Base-by-base conservation (phyloP, 2,888 invertebrate species). In the Lasioglossum calceatum region DNA sequence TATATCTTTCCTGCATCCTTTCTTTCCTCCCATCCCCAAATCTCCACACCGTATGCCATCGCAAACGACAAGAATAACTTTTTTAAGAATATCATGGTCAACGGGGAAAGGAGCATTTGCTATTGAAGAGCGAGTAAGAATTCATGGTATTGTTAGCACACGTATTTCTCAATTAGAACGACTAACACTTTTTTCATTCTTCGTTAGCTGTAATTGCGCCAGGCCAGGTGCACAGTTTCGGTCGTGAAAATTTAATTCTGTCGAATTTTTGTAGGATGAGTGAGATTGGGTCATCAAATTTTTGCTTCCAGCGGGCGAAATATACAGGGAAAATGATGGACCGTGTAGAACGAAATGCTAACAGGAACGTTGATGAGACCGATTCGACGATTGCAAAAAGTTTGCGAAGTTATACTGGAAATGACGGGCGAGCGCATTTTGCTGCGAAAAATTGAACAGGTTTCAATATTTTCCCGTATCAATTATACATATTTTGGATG, bases 121-220 rank as follows among this genome's bases (percentile, higher is more conserved):
- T 4, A 14, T 47, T 1, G 36, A 19, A 36, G 32, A 10, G 32
- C 8, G 32, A 67, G 36, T 23, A 36, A 27, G 32, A 64, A 67
- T 36, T 36, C 36, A 3, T 3, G 14, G 27, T 67, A 19, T 19
- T 67, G 36, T 64, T 36, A 8, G 67, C 67, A 7, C 19, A 0
- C 1, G 67, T 67, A 36, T 36, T 23, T 36, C 67, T 36, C 36
- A 19, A 67, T 67, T 67, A 67, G 23, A 67, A 36, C 36, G 19
- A 36, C 67, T 16, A 36, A 36, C 36, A 36, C 36, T 67, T 32
- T 36, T 67, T 67, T 19, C 67, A 23, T 19, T 36, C 8, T 67
- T 67, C 67, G 36, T 67, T 67, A 67, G 67, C 67, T 67, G 23
- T 67, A 67, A 67, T 67, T 64, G 32, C 64, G 64, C 16, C 32